These are phyloP conservation scores for Epizoanthus fatuus DNA, from an alignment of 92 coral and sea anemone genomes.

Conservation along the genomic window DNA sequence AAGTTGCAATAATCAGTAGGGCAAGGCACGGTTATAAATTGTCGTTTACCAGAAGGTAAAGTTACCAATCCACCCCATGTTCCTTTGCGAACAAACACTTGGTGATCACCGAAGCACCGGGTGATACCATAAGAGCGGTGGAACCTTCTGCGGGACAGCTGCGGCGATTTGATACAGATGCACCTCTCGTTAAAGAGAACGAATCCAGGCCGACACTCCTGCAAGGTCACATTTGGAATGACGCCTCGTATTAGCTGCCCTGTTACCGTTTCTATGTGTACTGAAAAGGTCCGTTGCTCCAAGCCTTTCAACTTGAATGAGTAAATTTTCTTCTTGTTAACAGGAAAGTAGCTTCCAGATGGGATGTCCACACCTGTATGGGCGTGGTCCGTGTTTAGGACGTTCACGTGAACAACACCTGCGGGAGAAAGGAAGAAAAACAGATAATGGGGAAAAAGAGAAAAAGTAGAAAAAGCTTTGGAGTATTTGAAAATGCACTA, in stretches of 20 bases:
- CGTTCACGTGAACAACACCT: slow-evolving; percentile 56
- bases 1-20: slow-evolving; percentile 70
- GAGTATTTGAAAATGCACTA: too few species aligned
- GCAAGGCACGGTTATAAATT: slow-evolving; percentile 73
- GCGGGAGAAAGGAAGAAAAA: neutral
- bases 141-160: slow-evolving; percentile 9
- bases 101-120: slow-evolving; percentile 72
- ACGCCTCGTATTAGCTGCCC: slow-evolving; percentile 62
- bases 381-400: slow-evolving; percentile 41
- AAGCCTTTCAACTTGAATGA: slow-evolving; percentile 61
- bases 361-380: slow-evolving; percentile 63
- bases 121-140: slow-evolving; percentile 54
- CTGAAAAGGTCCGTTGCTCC: slow-evolving; percentile 44
- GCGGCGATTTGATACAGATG: slow-evolving; percentile 64
- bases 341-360: slow-evolving; percentile 70
- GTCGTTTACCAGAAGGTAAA: neutral
- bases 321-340: slow-evolving; percentile 47
- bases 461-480: too few species aligned
- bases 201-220: slow-evolving; percentile 74
- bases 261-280: slow-evolving; percentile 69
- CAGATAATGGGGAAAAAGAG: too few species aligned
- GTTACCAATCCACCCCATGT: slow-evolving; percentile 77
- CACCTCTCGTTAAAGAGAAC: slow-evolving; percentile 49
- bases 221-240: slow-evolving; percentile 51
- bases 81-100: slow-evolving; percentile 73